phyloP scores from a whole-genome alignment of 2,888 invertebrate genomes.

The Tenthredo distinguenda region DNA sequence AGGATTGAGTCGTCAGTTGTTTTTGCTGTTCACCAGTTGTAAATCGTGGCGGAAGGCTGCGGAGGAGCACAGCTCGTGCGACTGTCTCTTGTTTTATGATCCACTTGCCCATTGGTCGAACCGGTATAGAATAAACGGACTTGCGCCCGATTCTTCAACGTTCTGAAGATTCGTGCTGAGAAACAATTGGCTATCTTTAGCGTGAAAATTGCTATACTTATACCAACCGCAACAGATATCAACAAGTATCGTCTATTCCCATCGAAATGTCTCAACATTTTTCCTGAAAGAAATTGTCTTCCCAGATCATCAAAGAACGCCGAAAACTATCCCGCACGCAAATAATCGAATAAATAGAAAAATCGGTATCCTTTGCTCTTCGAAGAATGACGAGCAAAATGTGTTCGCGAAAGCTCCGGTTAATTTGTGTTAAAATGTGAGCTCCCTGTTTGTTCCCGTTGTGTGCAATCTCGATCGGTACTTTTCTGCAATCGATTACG shows the following conservation, averaged over 20 bases:
- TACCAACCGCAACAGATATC: neutral
- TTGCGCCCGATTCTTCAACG: neutral
- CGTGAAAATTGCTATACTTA: neutral
- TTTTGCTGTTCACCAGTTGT: constrained; percentile 55
- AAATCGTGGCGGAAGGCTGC: constrained; percentile 59
- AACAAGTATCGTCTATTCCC: neutral
- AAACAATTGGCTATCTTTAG: constrained; percentile 32
- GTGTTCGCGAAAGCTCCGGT: neutral
- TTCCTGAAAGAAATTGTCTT: neutral
- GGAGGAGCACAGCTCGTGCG: constrained; percentile 54
- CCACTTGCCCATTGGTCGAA: constrained; percentile 50
- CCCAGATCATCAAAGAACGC: neutral
- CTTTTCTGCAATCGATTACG: constrained; percentile 11
- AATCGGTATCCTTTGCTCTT: neutral
- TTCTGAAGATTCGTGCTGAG: neutral
- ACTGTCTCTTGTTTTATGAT: constrained; percentile 55
- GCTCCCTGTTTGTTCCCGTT: neutral
- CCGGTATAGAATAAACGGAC: constrained; percentile 20
- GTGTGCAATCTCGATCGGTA: constrained; percentile 20
- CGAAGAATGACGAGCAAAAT: neutral
- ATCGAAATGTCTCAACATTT: neutral
- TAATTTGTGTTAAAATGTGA: neutral
- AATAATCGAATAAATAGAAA: neutral
- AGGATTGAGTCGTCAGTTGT: constrained; percentile 52
- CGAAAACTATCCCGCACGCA: neutral